Percentiles rank a stretch among this genome's conserved stretches.
Conservation (phyloP, 2,888 invertebrate genomes). For the Hedya salicella region DNA sequence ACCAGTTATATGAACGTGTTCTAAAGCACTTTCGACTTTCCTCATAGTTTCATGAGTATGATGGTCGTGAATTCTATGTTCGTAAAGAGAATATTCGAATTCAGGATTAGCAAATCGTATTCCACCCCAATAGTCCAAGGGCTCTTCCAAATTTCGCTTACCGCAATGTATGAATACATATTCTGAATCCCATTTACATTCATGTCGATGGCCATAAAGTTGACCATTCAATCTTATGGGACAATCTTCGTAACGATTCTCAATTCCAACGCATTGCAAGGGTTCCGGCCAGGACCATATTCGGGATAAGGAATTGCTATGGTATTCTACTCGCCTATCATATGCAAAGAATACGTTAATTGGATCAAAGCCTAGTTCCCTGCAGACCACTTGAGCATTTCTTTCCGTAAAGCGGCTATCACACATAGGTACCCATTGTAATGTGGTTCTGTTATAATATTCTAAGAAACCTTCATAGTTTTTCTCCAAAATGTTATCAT, state of each 20-base stretch:
- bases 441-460: constrained; percentile 96
- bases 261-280: constrained; percentile 91
- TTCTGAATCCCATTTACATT: constrained; percentile 94
- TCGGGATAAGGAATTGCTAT: constrained; percentile 93
- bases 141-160: constrained; percentile 86
- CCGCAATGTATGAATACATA: constrained; percentile 98
- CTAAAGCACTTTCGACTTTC: constrained; percentile 90
- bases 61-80: constrained; percentile 92
- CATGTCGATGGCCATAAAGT: constrained; percentile 92
- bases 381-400: constrained; percentile 98
- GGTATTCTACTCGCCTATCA: constrained; percentile 94
- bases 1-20: constrained; percentile 93
- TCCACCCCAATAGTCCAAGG: constrained; percentile 97
- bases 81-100: constrained; percentile 94
- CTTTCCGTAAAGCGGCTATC: constrained; percentile 97
- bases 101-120: constrained; percentile 95
- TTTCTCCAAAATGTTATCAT: constrained; percentile 77
- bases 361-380: constrained; percentile 95
- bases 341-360: constrained; percentile 95
- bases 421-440: constrained; percentile 99
- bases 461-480: constrained; percentile 95
- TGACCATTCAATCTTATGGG: constrained; percentile 96
- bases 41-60: constrained; percentile 90
- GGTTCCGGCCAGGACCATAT: constrained; percentile 99
- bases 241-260: constrained; percentile 91